Conservation (phyloP, 2,797 vertebrate species). For the Sitta carolinensis region DNA sequence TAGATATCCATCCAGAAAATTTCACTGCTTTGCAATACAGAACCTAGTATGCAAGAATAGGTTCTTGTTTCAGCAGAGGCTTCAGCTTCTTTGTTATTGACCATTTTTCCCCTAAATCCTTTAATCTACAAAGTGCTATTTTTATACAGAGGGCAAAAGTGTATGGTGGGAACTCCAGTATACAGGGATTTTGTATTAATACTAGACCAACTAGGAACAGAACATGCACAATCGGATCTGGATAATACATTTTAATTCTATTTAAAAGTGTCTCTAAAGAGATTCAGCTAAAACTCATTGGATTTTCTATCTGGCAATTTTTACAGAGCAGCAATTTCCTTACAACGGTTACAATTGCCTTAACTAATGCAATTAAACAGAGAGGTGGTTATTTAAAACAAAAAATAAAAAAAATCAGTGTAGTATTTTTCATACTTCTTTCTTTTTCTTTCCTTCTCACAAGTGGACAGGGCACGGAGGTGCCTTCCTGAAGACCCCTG, state of each 20-base stretch:
- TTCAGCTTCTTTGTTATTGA: constrained; percentile 6
- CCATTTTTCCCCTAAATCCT: constrained; percentile 23
- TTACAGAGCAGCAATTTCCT: constrained; percentile 17
- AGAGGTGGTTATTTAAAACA: not conserved
- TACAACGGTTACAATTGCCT: constrained; percentile 24
- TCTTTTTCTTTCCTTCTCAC: not conserved
- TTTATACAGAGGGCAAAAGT: constrained; percentile 40
- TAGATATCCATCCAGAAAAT: not conserved
- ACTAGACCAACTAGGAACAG: constrained; percentile 33
- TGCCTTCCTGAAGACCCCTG: not conserved
- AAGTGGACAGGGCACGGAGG: not conserved
- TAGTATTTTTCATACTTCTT: not conserved
- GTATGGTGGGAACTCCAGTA: constrained; percentile 3
- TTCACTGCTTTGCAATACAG: not conserved
- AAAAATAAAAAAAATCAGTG: not conserved
- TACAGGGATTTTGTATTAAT: constrained; percentile 45
- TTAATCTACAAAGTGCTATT: constrained; percentile 42
- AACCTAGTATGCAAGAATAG: not conserved
- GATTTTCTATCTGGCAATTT: constrained; percentile 39
- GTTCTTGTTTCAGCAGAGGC: not conserved
- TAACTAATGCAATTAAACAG: constrained; percentile 34
- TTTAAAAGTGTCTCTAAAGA: constrained; percentile 60
- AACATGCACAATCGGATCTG: constrained; percentile 50
- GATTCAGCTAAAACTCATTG: constrained; percentile 35
- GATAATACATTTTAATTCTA: constrained; percentile 57